phyloP scores from a whole-genome alignment of 2,888 invertebrate species.

The Oscheius myriophilus region DNA sequence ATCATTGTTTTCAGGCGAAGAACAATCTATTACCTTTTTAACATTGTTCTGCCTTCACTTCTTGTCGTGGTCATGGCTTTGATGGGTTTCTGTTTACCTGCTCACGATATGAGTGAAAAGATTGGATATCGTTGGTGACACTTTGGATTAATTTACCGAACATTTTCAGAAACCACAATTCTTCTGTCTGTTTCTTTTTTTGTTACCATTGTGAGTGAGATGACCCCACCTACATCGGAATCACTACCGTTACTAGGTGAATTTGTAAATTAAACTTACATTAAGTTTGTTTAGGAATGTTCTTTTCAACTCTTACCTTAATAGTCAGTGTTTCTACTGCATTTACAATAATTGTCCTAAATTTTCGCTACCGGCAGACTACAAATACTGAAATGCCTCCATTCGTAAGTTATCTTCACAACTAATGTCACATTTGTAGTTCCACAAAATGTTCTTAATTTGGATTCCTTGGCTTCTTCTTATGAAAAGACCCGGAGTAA shows the following conservation, averaged over 20 bases:
- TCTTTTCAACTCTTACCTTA: slow-evolving; percentile 61
- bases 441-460: slow-evolving; percentile 57
- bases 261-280: neutral
- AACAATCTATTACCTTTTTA: slow-evolving; percentile 61
- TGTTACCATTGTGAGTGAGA: slow-evolving; percentile 95
- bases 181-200: slow-evolving; percentile 92
- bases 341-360: slow-evolving; percentile 61
- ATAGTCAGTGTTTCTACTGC: slow-evolving; percentile 60
- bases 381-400: slow-evolving; percentile 57
- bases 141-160: neutral
- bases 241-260: slow-evolving; percentile 58
- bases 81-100: slow-evolving; percentile 64
- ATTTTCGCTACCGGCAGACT: slow-evolving; percentile 61
- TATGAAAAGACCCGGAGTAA: slow-evolving; percentile 58
- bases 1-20: slow-evolving; percentile 48
- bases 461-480: slow-evolving; percentile 64
- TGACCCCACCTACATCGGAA: slow-evolving; percentile 93
- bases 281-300: slow-evolving; percentile 48
- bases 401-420: slow-evolving; percentile 15
- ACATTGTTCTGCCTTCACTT: slow-evolving; percentile 58
- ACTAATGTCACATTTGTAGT: slow-evolving; percentile 35
- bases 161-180: slow-evolving; percentile 59
- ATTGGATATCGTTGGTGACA: slow-evolving; percentile 58
- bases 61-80: slow-evolving; percentile 68
- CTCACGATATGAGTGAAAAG: slow-evolving; percentile 66